phyloP scores from a whole-genome alignment of 2,888 invertebrate species.

The Lasius fuliginosus region DNA sequence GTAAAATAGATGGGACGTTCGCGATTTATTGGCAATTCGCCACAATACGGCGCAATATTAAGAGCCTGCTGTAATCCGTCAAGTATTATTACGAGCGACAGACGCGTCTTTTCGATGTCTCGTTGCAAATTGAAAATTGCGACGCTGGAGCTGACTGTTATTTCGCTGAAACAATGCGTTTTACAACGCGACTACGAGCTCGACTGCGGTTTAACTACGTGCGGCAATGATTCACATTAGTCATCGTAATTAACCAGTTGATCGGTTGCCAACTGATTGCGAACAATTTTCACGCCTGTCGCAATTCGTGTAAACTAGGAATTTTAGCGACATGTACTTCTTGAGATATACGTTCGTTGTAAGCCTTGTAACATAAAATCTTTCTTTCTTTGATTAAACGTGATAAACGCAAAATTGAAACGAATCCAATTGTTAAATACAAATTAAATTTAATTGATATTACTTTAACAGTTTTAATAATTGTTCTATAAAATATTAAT shows the following conservation, averaged over 20 bases:
- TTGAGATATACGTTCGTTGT: background rate
- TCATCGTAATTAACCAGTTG: conserved; percentile 42
- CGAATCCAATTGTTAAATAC: background rate
- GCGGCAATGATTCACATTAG: conserved; percentile 19
- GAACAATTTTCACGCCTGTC: conserved; percentile 14
- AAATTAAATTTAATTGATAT: background rate
- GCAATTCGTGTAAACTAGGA: conserved; percentile 20
- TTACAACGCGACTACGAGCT: background rate
- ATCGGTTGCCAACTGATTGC: conserved; percentile 43
- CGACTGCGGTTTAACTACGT: conserved; percentile 14
- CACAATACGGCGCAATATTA: background rate
- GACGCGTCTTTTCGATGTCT: background rate
- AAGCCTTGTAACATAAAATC: conserved; percentile 3
- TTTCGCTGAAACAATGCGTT: conserved; percentile 26
- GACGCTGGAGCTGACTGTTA: background rate
- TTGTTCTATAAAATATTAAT: background rate
- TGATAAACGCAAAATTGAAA: background rate
- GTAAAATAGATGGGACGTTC: conserved; percentile 10
- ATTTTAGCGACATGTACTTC: background rate
- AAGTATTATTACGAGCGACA: conserved; percentile 11
- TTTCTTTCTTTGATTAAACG: background rate
- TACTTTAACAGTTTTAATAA: background rate
- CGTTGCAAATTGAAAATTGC: conserved; percentile 39
- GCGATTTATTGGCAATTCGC: conserved; percentile 32
- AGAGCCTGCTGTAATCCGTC: conserved; percentile 16